Evolutionary conservation across 64 coral and sea anemone species (phyloP).

Genomic region (Pocillopora verrucosa): DNA sequence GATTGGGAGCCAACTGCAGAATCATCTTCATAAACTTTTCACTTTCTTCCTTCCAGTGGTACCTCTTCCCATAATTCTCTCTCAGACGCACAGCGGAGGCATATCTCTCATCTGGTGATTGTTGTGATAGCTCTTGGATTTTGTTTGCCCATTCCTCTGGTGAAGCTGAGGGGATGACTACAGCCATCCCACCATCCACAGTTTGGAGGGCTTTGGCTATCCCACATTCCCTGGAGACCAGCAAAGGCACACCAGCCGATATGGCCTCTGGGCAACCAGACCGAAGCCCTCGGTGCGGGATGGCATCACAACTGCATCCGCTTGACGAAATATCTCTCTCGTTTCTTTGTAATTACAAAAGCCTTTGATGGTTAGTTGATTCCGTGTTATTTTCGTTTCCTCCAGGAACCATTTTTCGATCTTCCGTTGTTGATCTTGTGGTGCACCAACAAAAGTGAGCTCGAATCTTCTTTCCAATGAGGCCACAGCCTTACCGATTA

Average conservation of each 20-base stretch:
- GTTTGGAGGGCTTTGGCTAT: not conserved
- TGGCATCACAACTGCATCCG: not conserved
- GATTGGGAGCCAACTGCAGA: too few relatives aligned
- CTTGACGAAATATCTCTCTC: not conserved
- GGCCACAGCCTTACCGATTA: constrained; percentile 6
- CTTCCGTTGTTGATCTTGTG: not conserved
- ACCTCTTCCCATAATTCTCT: too few relatives aligned
- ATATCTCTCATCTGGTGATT: too few relatives aligned
- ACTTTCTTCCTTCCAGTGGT: too few relatives aligned
- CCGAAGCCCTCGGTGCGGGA: constrained; percentile 21
- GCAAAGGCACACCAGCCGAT: not conserved
- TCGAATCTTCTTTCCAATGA: not conserved
- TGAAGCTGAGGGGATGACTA: not conserved
- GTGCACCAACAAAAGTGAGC: constrained; percentile 12
- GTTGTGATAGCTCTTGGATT: not conserved
- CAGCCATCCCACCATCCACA: not conserved
- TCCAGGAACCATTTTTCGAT: not conserved
- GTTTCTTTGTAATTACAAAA: not conserved
- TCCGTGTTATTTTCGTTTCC: not conserved
- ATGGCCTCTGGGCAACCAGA: not conserved
- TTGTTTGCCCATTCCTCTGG: not conserved
- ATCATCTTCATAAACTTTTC: not conserved
- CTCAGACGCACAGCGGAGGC: too few relatives aligned
- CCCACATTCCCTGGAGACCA: not conserved
- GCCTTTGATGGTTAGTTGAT: not conserved